Conservation (phyloP, 2,113 vertebrate species). For the Microcebus lehilahytsara region DNA sequence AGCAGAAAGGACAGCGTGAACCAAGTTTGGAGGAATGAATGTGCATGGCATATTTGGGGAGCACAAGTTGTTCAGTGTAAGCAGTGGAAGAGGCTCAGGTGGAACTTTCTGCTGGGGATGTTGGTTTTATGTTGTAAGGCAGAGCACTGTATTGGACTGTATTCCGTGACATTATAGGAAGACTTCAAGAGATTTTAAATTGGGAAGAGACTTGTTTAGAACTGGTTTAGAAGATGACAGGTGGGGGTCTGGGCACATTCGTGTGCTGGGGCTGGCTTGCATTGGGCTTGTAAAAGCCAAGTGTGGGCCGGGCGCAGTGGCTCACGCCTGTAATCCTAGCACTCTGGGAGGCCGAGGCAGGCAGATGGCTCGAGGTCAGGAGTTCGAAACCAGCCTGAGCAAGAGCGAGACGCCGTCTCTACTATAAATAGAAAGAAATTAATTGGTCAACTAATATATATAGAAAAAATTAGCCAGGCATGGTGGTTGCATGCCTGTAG, state of each 20-base stretch:
- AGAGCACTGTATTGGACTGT: background rate
- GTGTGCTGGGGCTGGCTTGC: rapidly evolving
- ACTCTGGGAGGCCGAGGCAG: too few species aligned
- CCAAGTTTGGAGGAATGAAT: background rate
- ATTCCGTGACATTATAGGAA: background rate
- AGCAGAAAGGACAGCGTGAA: background rate
- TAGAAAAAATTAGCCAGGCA: too few species aligned
- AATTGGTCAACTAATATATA: too few species aligned
- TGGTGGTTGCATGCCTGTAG: too few species aligned
- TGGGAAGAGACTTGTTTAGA: background rate
- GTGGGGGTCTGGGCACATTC: too few species aligned
- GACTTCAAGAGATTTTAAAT: background rate
- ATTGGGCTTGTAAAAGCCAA: background rate
- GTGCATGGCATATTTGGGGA: background rate
- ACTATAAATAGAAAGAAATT: too few species aligned
- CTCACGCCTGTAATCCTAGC: too few species aligned
- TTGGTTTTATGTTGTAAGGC: background rate
- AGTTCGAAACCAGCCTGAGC: too few species aligned
- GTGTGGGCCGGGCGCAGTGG: background rate
- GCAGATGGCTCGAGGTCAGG: too few species aligned
- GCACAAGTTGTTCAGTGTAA: background rate
- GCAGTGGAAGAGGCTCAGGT: too few species aligned
- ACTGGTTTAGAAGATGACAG: background rate
- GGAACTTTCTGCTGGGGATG: background rate
- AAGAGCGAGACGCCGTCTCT: too few species aligned